Conservation (phyloP, 2,888 invertebrate genomes). For the Lymantria monacha region DNA sequence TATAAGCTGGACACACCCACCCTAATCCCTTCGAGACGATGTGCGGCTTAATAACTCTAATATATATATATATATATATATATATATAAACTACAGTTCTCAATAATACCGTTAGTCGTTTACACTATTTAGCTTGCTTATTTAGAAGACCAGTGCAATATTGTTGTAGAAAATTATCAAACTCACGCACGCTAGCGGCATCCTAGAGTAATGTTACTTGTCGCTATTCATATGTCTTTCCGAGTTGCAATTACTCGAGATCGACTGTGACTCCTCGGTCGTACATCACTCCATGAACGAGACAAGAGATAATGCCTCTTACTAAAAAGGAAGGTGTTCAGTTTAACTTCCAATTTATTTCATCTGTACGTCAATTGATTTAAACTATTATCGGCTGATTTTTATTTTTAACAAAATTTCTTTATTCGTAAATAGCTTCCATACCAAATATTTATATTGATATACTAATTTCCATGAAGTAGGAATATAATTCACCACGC, state of each 20-base stretch:
- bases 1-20: too few relatives aligned
- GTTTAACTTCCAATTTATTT: constrained; percentile 13
- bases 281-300: constrained; percentile 5
- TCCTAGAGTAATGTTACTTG: constrained; percentile 18
- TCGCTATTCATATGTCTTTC: constrained; percentile 26
- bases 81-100: neutral
- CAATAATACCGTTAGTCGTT: constrained; percentile 18
- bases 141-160: constrained; percentile 18
- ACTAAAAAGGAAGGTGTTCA: constrained; percentile 22
- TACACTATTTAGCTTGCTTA: constrained; percentile 22
- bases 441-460: too few relatives aligned
- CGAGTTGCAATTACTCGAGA: neutral
- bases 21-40: too few relatives aligned
- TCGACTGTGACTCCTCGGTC: neutral
- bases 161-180: constrained; percentile 21
- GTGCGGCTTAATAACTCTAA: too few relatives aligned
- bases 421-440: too few relatives aligned
- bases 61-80: too few relatives aligned
- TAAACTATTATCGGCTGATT: too few relatives aligned
- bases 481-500: too few relatives aligned
- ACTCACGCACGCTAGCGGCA: constrained; percentile 13
- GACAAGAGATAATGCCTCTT: constrained; percentile 1
- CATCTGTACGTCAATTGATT: neutral
- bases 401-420: too few relatives aligned
- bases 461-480: too few relatives aligned